A percentile compares a stretch with the other conserved stretches of the same genome.
phyloP scores from a whole-genome alignment of 2,113 vertebrate species.

The Martes martes region DNA sequence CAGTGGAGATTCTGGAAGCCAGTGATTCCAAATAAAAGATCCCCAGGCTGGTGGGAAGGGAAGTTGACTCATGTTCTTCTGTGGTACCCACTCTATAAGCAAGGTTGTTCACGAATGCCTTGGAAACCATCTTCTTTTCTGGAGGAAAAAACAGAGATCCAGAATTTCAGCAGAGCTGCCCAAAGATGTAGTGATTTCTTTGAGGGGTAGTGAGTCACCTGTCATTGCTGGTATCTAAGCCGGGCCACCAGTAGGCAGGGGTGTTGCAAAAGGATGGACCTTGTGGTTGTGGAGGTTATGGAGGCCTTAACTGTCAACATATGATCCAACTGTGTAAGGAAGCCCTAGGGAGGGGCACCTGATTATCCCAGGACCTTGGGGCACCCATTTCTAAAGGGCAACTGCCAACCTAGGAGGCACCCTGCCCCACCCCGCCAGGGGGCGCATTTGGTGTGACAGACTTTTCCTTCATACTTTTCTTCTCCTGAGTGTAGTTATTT shows the following conservation, averaged over 20 bases:
- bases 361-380: not conserved
- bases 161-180: not conserved
- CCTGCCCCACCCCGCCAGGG: not conserved
- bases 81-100: not conserved
- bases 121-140: not conserved
- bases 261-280: not conserved
- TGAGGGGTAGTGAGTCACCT: not conserved
- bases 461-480: not conserved
- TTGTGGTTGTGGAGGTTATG: not conserved
- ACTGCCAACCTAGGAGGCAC: not conserved
- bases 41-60: not conserved
- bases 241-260: not conserved
- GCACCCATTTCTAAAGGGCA: not conserved
- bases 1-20: not conserved
- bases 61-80: not conserved
- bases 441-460: not conserved
- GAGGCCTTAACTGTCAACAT: not conserved
- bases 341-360: not conserved
- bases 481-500: not conserved
- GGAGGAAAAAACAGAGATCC: not conserved
- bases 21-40: not conserved
- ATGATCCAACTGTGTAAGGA: not conserved
- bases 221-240: not conserved
- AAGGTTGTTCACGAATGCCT: not conserved
- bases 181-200: not conserved